Evolutionary conservation across 2,888 invertebrate genomes (phyloP).

Genomic region (Lepas anatifera): DNA sequence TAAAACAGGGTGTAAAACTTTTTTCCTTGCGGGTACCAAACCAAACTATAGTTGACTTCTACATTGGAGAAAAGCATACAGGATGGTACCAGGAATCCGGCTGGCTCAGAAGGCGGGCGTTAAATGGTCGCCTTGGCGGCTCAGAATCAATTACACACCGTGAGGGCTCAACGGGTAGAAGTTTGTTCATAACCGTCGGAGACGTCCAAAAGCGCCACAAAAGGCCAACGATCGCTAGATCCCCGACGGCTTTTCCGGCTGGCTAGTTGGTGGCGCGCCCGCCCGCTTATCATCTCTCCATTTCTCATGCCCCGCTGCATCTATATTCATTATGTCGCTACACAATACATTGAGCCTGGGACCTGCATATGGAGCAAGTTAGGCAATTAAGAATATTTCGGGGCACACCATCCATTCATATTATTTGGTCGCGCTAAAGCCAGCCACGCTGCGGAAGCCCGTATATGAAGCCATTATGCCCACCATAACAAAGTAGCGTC

Average conservation of each 20-base stretch:
- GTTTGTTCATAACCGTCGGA: background rate
- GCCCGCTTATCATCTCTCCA: background rate
- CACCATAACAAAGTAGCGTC: constrained; percentile 6
- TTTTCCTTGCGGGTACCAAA: too few species aligned
- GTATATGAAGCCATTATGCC: constrained; percentile 7
- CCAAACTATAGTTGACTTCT: too few species aligned
- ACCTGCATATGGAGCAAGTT: constrained; percentile 5
- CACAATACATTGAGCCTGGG: background rate
- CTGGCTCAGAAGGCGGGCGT: too few species aligned
- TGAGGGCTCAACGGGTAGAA: background rate
- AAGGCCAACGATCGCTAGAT: background rate
- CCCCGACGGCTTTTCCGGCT: background rate
- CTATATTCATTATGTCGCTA: constrained; percentile 7
- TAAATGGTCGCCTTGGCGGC: too few species aligned
- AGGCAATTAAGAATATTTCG: constrained; percentile 8
- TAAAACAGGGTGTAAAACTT: too few species aligned
- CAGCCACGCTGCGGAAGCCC: background rate
- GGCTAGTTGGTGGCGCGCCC: too few species aligned
- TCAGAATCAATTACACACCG: background rate
- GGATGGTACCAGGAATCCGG: too few species aligned
- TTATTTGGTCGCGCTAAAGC: constrained; percentile 8
- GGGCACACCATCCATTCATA: background rate
- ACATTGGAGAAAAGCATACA: too few species aligned
- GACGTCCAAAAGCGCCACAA: background rate
- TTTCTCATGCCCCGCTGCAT: background rate